Evolutionary conservation across 2,113 vertebrate genomes (phyloP).

Genomic region (Crotalus helleri): DNA sequence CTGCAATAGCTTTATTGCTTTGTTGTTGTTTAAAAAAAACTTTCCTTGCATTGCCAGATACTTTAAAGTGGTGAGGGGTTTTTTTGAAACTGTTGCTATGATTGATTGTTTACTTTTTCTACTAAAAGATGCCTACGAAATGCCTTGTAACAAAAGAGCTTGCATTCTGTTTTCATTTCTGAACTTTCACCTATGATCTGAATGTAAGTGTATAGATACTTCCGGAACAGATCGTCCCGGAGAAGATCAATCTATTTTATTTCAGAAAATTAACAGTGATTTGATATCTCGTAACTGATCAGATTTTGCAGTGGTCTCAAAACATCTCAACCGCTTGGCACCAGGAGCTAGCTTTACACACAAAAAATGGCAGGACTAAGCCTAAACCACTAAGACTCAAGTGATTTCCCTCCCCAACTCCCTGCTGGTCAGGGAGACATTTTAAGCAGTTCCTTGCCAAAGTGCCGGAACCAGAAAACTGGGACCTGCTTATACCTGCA

Average conservation of each 20-base stretch:
- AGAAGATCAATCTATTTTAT: not conserved
- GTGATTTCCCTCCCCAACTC: not conserved
- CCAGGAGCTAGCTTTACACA: not conserved
- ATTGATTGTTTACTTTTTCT: not conserved
- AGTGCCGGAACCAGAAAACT: not conserved
- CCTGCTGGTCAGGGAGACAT: not conserved
- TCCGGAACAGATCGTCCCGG: not conserved
- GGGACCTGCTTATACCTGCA: not conserved
- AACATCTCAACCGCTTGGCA: not conserved
- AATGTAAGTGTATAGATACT: not conserved
- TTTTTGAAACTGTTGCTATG: not conserved
- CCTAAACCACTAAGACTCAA: not conserved
- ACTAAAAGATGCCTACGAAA: not conserved
- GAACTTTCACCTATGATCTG: not conserved
- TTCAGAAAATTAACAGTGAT: not conserved
- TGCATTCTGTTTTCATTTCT: not conserved
- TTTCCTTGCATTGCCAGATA: not conserved
- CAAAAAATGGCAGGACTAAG: not conserved
- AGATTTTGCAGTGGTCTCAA: not conserved
- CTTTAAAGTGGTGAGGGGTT: not conserved
- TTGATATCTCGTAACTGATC: not conserved
- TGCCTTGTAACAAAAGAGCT: not conserved
- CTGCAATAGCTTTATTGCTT: not conserved
- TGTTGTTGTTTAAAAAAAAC: not conserved
- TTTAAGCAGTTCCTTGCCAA: not conserved